These are phyloP conservation scores for Chaetogeoica ovagalla DNA, from an alignment of 2,888 invertebrate species.

Conservation along the genomic window DNA sequence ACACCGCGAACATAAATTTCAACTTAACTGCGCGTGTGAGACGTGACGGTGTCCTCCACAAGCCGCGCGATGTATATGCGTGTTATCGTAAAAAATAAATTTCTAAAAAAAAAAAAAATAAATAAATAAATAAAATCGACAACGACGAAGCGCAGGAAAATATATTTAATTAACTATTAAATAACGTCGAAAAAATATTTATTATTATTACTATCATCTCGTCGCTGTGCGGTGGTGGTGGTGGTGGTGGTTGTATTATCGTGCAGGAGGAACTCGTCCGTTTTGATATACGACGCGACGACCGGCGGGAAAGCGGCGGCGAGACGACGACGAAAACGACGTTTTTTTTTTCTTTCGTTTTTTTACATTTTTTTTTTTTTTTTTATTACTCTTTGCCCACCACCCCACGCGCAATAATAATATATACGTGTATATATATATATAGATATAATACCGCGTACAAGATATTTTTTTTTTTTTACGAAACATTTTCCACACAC, in stretches of 20 bases:
- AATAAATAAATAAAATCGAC: not conserved
- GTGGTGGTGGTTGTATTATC: no score
- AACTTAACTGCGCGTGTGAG: not conserved
- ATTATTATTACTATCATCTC: no score
- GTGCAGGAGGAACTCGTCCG: not conserved
- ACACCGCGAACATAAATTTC: conserved; percentile 8
- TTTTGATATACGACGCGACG: conserved; percentile 20
- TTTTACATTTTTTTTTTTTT: conserved; percentile 21
- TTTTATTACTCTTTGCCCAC: conserved; percentile 24
- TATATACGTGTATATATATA: not conserved
- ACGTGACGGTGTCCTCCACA: no score
- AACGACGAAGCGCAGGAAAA: not conserved
- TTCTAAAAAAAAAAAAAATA: not conserved
- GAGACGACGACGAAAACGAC: no score
- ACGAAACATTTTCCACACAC: no score
- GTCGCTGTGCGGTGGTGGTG: no score
- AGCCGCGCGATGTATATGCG: not conserved
- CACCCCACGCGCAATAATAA: not conserved
- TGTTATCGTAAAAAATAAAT: conserved; percentile 26
- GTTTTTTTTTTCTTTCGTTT: no score
- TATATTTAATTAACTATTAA: conserved; percentile 41
- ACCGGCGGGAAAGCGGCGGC: conserved; percentile 17
- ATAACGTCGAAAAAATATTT: conserved; percentile 1
- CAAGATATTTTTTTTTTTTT: no score
- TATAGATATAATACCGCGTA: not conserved